Evolutionary conservation across 1,140 invertebrate genomes (phyloP).

Genomic region (Diuraphis noxia): DNA sequence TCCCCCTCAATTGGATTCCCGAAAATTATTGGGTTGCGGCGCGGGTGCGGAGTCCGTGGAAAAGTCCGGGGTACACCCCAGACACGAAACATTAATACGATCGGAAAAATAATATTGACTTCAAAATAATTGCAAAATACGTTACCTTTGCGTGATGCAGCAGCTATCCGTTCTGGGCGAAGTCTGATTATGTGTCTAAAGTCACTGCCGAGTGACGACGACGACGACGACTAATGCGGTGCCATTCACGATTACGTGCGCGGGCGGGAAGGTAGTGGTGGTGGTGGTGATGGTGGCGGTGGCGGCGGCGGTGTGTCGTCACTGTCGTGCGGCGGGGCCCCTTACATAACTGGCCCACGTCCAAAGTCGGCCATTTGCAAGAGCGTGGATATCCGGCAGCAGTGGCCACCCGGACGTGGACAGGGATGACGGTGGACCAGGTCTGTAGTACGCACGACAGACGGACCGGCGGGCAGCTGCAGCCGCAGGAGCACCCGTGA

Average conservation of each 20-base stretch:
- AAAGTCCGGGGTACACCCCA: not conserved
- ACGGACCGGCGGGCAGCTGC: not conserved
- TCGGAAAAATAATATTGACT: not conserved
- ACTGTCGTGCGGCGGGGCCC: slow-evolving; percentile 49
- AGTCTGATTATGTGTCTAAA: slow-evolving; percentile 26
- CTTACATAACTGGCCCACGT: slow-evolving; percentile 53
- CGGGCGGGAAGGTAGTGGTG: slow-evolving; percentile 37
- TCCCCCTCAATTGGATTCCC: no score
- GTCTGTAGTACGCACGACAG: not conserved
- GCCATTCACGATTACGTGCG: not conserved
- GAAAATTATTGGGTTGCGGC: not conserved
- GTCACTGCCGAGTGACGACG: slow-evolving; percentile 33
- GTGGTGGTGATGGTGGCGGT: slow-evolving; percentile 26
- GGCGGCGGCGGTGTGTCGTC: slow-evolving; percentile 47
- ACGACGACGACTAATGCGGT: slow-evolving; percentile 37
- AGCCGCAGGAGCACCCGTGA: not conserved
- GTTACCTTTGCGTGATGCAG: not conserved
- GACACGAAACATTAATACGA: not conserved
- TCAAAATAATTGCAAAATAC: not conserved
- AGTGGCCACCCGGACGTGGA: not conserved
- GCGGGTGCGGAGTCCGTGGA: not conserved
- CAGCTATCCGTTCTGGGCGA: slow-evolving; percentile 7
- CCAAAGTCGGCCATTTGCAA: slow-evolving; percentile 49
- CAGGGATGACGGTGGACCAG: not conserved
- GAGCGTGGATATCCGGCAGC: slow-evolving; percentile 31